These are phyloP conservation scores for Cryptus armator DNA, from an alignment of 2,888 invertebrate genomes.

Conservation along the genomic window DNA sequence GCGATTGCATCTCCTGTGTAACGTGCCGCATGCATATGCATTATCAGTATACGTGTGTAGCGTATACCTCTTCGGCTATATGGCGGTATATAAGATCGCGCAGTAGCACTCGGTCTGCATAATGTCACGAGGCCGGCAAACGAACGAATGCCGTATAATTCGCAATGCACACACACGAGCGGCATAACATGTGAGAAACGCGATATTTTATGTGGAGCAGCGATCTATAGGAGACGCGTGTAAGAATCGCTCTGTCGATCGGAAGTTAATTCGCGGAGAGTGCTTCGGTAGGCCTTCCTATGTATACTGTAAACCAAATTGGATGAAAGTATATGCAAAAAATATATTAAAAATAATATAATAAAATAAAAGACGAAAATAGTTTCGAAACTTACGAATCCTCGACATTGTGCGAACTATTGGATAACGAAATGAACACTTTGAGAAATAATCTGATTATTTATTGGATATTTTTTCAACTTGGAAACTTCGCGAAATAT, in stretches of 20 bases:
- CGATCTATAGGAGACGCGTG: neutral
- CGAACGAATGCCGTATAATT: conserved; percentile 51
- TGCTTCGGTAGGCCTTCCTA: no score
- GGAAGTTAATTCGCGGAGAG: conserved; percentile 4
- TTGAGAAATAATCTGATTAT: no score
- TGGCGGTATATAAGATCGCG: neutral
- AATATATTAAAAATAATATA: neutral
- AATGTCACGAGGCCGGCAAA: conserved; percentile 63
- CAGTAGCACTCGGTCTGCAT: conserved; percentile 14
- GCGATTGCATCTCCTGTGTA: conserved; percentile 55
- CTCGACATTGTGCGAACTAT: no score
- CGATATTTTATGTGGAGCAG: conserved; percentile 3
- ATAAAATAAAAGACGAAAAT: no score
- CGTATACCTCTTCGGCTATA: conserved; percentile 18
- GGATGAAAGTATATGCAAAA: neutral
- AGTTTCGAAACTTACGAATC: no score
- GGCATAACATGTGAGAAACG: conserved; percentile 42
- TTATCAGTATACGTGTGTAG: conserved; percentile 13
- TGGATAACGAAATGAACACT: no score
- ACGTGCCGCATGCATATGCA: conserved; percentile 19
- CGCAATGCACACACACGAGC: conserved; percentile 39
- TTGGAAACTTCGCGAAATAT: no score
- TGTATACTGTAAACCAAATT: no score
- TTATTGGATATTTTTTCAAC: no score
- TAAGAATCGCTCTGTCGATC: conserved; percentile 23